Base-by-base conservation (phyloP, 2,888 invertebrate genomes). In the Drosophila pegasa region DNA sequence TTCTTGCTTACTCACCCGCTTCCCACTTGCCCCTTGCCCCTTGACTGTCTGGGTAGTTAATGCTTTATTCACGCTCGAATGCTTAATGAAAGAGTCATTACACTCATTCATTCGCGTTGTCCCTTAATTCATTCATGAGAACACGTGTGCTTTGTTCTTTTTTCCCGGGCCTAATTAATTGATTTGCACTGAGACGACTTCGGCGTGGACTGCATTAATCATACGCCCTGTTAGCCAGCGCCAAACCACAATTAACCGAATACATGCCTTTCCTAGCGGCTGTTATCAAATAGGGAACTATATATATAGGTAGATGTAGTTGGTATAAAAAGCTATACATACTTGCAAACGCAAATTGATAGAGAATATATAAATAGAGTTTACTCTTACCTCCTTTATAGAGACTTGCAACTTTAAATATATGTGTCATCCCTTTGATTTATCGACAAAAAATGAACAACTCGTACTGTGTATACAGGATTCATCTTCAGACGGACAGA, bases 11-110 rank as follows among this genome's bases (percentile, higher is more conserved):
- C 18, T 16, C 16, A 14, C 3, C 27, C 1, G 8, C 14, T 16
- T 3, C 25, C 29, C 18, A 22, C 7, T 14, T 6, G 35, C 16
- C 27, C 20, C 5, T 18, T 27, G 14, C 10, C 41, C n/a, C 7
- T n/a, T 25, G 35, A 12, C 41, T 50, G n/a, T 27, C 31, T 29
- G 60, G 60, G 45, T 45, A 61, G 69, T 78, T 73, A 85, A 80
- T 80, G 73, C 68, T 71, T 69, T 82, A 85, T 82, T 83, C 71
- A 85, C 80, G 77, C 74, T 78, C 69, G 66, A 74, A 66, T 72
- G 71, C 67, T 63, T 75, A 73, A 82, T 78, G 73, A 82, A 77
- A 78, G 74, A 83, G 80, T 80, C 82, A 78, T 75, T 82, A 71
- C 77, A 77, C 77, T 73, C 72, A 77, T 78, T 81, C 74, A 57